Base-by-base conservation (phyloP, 1,140 invertebrate species). In the Platorchestia sp. region DNA sequence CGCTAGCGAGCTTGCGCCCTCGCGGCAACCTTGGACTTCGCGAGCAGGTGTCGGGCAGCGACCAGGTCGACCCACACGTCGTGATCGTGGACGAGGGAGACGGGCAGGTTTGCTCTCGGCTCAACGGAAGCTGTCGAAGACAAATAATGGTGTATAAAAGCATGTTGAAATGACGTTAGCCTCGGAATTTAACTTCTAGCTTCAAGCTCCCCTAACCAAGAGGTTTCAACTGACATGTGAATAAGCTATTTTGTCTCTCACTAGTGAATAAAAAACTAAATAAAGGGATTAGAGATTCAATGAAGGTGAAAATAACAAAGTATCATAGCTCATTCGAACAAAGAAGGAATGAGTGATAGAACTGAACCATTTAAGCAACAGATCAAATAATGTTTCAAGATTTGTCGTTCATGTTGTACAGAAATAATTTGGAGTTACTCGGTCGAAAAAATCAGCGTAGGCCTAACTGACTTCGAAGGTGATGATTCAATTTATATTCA, bases 31-130 rank as follows among this genome's bases (percentile, higher is more conserved):
- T 3, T 7, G 87, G 87, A 43, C 87, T 89, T 41, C 91, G 91
- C 43, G 40, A 16, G 91, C 91, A 93, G 43, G 44, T 93, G 45
- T 47, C 36, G 40, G 91, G 91, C 27, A 95, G 86, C 0, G 95
- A 95, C 95, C 95, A 95, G 43, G 86, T 95, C 10, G 95, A 95
- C 45, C 89, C 95, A 41, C 95, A 95, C 41, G 95, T 95, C 47
- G 95, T 95, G 75, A 95, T 95, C 44, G 95, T 95, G 7, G 95
- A 95, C 86, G 89, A 59, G 0, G 95, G 86, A 42, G 95, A 89
- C 86, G 89, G 86, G 45, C 86, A 51, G 1, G 86, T 51, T 42
- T 44, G 41, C 86, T 95, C 75, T 75, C 95, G 95, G 27, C 41
- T n/a, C 27, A 44, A 45, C 5, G 91, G 91, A 10, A 93, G 91